A percentile compares a stretch with the other conserved stretches of the same genome.
Conservation (phyloP, 2,888 invertebrate genomes). For the Lithosia quadra region DNA sequence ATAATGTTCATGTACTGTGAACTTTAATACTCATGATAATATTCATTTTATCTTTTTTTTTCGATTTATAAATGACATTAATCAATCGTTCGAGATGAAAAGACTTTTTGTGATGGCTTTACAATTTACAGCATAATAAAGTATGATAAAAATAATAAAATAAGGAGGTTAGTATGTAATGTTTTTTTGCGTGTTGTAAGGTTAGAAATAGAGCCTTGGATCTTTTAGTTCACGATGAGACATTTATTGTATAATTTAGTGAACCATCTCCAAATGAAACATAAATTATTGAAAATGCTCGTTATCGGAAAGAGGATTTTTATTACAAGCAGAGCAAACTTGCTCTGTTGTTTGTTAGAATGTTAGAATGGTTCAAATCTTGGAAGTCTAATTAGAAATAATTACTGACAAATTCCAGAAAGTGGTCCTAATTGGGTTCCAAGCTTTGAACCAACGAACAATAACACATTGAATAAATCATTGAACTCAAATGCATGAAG, state of each 20-base stretch:
- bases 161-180: slow-evolving; percentile 4
- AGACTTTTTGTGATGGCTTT: slow-evolving; percentile 3
- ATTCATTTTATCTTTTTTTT: slow-evolving; percentile 6
- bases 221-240: not conserved
- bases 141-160: not conserved
- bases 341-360: too few species aligned
- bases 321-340: too few species aligned
- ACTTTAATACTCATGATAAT: not conserved
- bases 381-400: too few species aligned
- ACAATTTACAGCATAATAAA: slow-evolving; percentile 8
- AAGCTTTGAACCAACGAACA: too few species aligned
- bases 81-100: slow-evolving; percentile 11
- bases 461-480: too few species aligned
- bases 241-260: not conserved
- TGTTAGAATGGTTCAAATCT: too few species aligned
- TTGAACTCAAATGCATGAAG: too few species aligned
- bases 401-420: too few species aligned
- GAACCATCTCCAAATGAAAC: not conserved
- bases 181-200: not conserved
- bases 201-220: not conserved
- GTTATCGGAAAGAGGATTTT: not conserved
- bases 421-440: too few species aligned
- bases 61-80: not conserved
- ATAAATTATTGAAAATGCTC: not conserved
- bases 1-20: not conserved